Percentiles rank a stretch among this genome's conserved stretches.
Conservation (phyloP, 2,113 vertebrate genomes). For the Caranx melampygus region DNA sequence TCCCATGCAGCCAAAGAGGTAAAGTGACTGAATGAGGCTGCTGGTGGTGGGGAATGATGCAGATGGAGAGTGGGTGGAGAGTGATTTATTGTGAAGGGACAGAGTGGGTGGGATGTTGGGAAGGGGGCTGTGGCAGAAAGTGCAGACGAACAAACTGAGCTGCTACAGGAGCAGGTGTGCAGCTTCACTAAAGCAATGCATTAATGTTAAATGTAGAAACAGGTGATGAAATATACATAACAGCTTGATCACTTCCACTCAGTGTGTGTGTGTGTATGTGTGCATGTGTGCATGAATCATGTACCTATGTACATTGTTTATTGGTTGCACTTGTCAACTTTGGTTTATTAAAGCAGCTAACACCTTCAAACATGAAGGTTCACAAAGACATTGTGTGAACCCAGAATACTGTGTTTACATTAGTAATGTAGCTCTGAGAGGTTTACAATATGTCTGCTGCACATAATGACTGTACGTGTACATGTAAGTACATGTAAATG, state of each 20-base stretch:
- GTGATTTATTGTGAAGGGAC: constrained; percentile 57
- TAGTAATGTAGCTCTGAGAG: too few relatives aligned
- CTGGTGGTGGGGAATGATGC: constrained; percentile 35
- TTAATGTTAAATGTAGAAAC: constrained; percentile 50
- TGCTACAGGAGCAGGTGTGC: constrained; percentile 47
- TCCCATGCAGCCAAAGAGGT: not conserved
- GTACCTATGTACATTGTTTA: not conserved
- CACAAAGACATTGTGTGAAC: not conserved
- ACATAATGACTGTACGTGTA: not conserved
- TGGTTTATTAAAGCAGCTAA: not conserved
- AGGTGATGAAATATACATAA: constrained; percentile 56
- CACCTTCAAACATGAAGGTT: not conserved
- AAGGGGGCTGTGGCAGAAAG: constrained; percentile 16
- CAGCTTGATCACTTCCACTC: constrained; percentile 12
- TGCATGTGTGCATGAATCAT: not conserved
- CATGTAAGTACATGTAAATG: not conserved
- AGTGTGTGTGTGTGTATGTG: not conserved
- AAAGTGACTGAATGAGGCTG: constrained; percentile 42
- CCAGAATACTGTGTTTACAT: not conserved
- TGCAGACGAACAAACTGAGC: constrained; percentile 4
- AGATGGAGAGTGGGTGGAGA: constrained; percentile 50
- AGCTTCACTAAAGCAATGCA: constrained; percentile 43
- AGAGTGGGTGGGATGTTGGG: constrained; percentile 18
- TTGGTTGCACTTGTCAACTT: not conserved
- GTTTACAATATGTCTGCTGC: not conserved